These are phyloP conservation scores for Eristalis tenax DNA, from an alignment of 2,888 invertebrate species.

Conservation along the genomic window DNA sequence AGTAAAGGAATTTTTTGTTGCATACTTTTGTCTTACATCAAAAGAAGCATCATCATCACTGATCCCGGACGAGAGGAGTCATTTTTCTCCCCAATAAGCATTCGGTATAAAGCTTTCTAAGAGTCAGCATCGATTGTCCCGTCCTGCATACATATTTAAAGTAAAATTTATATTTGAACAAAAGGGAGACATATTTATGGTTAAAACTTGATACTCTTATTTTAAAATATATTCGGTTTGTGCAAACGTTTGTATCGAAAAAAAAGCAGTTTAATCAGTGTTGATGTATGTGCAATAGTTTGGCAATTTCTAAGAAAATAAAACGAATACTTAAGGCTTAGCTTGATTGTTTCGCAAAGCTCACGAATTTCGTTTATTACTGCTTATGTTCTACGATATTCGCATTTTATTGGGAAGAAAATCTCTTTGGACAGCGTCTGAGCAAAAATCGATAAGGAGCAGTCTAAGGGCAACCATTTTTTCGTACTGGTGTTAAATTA, in stretches of 20 bases:
- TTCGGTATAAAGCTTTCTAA: conserved; percentile 76
- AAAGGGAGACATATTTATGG: conserved; percentile 24
- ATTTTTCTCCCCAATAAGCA: conserved; percentile 72
- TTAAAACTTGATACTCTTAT: not conserved
- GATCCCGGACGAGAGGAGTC: conserved; percentile 72
- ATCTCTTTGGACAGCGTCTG: conserved; percentile 14
- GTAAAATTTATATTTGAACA: conserved; percentile 29
- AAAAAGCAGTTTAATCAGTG: not conserved
- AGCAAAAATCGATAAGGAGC: conserved; percentile 44
- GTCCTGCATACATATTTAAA: conserved; percentile 72
- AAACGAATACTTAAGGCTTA: conserved; percentile 30
- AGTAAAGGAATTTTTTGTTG: conserved; percentile 68
- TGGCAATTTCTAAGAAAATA: conserved; percentile 29
- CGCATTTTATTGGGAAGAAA: conserved; percentile 33
- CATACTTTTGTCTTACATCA: conserved; percentile 64
- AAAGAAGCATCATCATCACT: conserved; percentile 73
- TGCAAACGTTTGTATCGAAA: not conserved
- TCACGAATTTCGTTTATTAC: conserved; percentile 25
- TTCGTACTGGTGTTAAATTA: conserved; percentile 76
- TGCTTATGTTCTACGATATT: conserved; percentile 7
- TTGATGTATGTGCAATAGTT: conserved; percentile 47
- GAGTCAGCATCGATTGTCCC: conserved; percentile 79
- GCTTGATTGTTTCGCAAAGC: conserved; percentile 46
- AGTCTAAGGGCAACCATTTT: conserved; percentile 49
- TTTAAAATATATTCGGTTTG: not conserved